These are phyloP conservation scores for Campoletis raptor DNA, from an alignment of 2,888 invertebrate genomes.

Conservation along the genomic window DNA sequence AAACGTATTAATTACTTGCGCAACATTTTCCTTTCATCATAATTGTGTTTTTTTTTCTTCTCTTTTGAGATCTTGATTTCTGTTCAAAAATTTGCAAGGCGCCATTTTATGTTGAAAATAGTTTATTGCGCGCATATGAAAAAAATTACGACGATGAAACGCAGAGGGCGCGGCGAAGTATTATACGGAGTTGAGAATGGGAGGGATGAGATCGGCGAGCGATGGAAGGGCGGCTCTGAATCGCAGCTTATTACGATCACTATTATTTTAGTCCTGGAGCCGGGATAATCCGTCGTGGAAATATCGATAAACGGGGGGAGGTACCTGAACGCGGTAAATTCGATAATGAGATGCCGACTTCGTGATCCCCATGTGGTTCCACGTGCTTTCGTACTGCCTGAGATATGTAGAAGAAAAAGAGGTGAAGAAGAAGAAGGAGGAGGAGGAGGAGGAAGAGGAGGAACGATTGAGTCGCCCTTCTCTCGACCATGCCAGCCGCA, in stretches of 20 bases:
- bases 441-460: constrained; percentile 35
- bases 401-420: constrained; percentile 51
- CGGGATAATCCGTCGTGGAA: constrained; percentile 69
- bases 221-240: constrained; percentile 68
- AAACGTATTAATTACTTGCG: neutral
- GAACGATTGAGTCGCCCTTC: constrained; percentile 54
- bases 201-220: constrained; percentile 62
- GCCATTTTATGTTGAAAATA: constrained; percentile 9
- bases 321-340: constrained; percentile 74
- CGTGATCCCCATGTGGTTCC: constrained; percentile 69
- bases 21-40: neutral
- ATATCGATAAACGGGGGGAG: constrained; percentile 73
- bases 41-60: neutral
- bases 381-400: constrained; percentile 59
- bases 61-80: neutral
- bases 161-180: constrained; percentile 34
- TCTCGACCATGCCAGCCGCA: constrained; percentile 21
- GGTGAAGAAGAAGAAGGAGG: constrained; percentile 45
- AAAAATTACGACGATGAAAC: constrained; percentile 21
- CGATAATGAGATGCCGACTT: constrained; percentile 76
- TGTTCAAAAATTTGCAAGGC: neutral
- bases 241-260: constrained; percentile 71
- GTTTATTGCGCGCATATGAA: constrained; percentile 8
- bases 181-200: constrained; percentile 5
- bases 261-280: constrained; percentile 70